A percentile compares a stretch with the other conserved stretches of the same genome.
Conservation (phyloP, 2,888 invertebrate species). For the Labia minor region DNA sequence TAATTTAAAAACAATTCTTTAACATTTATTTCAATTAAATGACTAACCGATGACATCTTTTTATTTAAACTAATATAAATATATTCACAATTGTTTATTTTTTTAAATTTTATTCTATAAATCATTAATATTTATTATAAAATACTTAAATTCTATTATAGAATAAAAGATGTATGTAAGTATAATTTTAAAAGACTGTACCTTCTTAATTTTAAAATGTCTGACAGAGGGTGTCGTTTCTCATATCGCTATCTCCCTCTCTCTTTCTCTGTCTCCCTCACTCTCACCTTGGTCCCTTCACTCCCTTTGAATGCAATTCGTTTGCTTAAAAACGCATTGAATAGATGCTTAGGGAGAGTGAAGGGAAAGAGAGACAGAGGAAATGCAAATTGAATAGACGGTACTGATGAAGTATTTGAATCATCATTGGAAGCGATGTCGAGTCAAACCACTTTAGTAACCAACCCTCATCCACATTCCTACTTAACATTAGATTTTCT, state of each 20-base stretch:
- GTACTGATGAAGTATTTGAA: not conserved
- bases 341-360: slow-evolving; percentile 13
- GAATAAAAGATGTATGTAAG: no score
- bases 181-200: no score
- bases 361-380: no score
- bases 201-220: no score
- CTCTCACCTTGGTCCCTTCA: not conserved
- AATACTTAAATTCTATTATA: no score
- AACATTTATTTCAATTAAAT: no score
- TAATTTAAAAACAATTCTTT: no score
- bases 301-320: not conserved
- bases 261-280: no score
- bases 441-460: not conserved
- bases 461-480: not conserved
- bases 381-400: slow-evolving; percentile 13
- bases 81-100: not conserved
- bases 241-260: no score
- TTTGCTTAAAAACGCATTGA: not conserved
- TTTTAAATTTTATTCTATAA: not conserved
- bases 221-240: no score
- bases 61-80: not conserved
- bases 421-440: not conserved
- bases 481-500: no score
- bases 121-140: not conserved
- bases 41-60: no score